phyloP scores from a whole-genome alignment of 1,140 invertebrate genomes.

The Ooceraea biroi region DNA sequence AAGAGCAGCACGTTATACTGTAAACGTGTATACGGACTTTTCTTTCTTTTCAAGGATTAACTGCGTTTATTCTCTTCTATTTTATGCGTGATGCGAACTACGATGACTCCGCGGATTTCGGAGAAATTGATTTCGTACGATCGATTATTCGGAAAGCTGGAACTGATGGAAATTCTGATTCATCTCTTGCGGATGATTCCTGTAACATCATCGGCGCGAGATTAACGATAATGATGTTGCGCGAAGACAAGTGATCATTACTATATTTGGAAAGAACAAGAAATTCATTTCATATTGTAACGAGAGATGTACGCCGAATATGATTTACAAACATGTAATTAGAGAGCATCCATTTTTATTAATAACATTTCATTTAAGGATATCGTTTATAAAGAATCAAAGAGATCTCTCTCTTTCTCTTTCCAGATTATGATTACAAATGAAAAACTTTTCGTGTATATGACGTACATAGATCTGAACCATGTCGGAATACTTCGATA shows the following conservation, averaged over 20 bases:
- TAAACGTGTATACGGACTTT: conserved; percentile 15
- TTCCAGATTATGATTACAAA: too few species aligned
- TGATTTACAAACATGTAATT: neutral
- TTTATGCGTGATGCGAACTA: conserved; percentile 1
- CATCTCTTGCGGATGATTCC: conserved; percentile 12
- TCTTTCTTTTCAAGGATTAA: conserved; percentile 17
- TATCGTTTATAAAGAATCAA: too few species aligned
- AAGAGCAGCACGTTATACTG: neutral
- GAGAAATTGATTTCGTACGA: conserved; percentile 39
- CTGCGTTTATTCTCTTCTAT: neutral
- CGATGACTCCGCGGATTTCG: conserved; percentile 37
- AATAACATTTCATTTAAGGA: too few species aligned
- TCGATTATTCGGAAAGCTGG: conserved; percentile 24
- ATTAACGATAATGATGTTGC: conserved; percentile 23
- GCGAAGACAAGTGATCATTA: neutral
- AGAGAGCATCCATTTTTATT: too few species aligned
- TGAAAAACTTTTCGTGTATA: too few species aligned
- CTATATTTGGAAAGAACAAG: neutral
- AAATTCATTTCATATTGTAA: neutral
- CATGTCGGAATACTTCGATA: neutral
- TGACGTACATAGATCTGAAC: neutral
- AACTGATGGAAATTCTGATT: conserved; percentile 41
- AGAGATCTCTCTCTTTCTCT: too few species aligned
- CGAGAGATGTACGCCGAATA: neutral
- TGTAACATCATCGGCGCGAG: neutral